phyloP scores from a whole-genome alignment of 2,888 invertebrate genomes.

The Ophion ventricosus region DNA sequence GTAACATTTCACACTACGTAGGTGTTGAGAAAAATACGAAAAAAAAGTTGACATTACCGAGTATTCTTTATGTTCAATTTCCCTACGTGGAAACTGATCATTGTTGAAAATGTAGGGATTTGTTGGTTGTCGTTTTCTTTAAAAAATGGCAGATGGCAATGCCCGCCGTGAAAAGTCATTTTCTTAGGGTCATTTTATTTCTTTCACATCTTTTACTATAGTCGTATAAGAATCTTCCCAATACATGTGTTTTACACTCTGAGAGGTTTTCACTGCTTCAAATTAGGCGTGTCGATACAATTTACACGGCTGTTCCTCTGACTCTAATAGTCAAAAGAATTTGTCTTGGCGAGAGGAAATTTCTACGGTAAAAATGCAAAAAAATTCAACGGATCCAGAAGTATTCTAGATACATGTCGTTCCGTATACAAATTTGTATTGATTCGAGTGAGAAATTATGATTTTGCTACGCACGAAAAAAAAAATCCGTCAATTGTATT shows the following conservation, averaged over 20 bases:
- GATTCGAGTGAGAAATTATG: not conserved
- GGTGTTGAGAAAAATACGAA: not conserved
- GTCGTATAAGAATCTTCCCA: conserved; percentile 12
- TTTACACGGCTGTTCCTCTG: conserved; percentile 31
- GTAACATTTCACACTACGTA: not conserved
- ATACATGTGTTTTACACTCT: conserved; percentile 6
- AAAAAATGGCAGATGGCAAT: not conserved
- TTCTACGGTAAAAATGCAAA: conserved; percentile 27
- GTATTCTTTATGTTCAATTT: not conserved
- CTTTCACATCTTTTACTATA: not conserved
- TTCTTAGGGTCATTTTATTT: not conserved
- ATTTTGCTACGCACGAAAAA: not conserved
- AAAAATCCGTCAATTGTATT: not conserved
- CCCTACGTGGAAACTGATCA: not conserved
- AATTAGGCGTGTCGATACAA: conserved; percentile 2
- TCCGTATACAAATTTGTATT: conserved; percentile 9
- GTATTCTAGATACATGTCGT: conserved; percentile 10
- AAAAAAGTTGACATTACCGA: not conserved
- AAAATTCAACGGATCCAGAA: not conserved
- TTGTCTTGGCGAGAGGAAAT: not conserved
- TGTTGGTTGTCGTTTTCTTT: not conserved
- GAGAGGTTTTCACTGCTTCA: not conserved
- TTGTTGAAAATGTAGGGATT: not conserved
- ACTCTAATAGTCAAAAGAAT: conserved; percentile 28
- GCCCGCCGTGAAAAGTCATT: not conserved